A percentile compares a stretch with the other conserved stretches of the same genome.
phyloP scores from a whole-genome alignment of 1,140 invertebrate genomes.

The Acyrthosiphon pisum region DNA sequence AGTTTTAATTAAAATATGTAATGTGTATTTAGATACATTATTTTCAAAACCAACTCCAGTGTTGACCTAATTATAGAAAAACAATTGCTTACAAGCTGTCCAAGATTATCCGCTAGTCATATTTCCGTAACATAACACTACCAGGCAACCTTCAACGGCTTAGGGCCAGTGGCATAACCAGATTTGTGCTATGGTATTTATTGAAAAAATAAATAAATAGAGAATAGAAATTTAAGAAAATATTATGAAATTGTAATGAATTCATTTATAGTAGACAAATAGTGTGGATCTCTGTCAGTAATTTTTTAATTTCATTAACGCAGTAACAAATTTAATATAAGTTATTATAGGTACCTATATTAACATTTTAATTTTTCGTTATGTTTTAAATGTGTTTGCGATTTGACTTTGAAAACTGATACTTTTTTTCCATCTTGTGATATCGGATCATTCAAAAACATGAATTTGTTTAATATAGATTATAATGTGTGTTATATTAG shows the following conservation, averaged over 20 bases:
- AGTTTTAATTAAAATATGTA: neutral
- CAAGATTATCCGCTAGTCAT: neutral
- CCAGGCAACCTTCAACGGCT: neutral
- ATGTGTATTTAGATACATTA: neutral
- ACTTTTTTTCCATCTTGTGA: neutral
- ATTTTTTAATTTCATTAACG: neutral
- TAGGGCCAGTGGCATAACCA: neutral
- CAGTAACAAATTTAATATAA: neutral
- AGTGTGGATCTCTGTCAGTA: neutral
- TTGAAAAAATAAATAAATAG: neutral
- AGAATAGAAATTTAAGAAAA: neutral
- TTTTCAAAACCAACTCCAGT: neutral
- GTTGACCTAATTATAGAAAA: neutral
- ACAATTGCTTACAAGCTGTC: neutral
- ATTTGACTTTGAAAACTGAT: neutral
- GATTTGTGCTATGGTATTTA: neutral
- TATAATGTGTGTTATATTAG: neutral
- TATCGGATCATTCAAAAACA: neutral
- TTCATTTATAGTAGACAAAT: neutral
- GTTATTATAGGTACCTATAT: neutral
- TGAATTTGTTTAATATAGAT: too few relatives aligned
- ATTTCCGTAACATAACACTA: neutral
- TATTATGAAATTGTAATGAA: neutral
- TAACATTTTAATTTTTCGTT: neutral
- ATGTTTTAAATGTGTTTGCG: neutral